A percentile compares a stretch with the other conserved stretches of the same genome.
Conservation (phyloP, 1,140 invertebrate genomes). For the Rhagoletis pomonella region DNA sequence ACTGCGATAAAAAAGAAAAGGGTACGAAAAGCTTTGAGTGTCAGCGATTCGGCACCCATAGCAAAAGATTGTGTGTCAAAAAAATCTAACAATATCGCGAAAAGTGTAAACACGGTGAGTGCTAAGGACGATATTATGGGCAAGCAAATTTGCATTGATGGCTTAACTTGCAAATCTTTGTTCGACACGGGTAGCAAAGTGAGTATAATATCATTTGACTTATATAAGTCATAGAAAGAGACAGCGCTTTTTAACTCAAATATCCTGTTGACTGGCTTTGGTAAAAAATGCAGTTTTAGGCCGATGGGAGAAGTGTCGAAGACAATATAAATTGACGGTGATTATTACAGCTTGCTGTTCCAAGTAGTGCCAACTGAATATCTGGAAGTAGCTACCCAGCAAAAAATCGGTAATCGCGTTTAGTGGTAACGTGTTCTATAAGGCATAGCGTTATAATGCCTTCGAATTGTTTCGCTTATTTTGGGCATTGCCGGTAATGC, state of each 20-base stretch:
- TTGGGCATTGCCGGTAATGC: no score
- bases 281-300: constrained; percentile 7
- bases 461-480: no score
- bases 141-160: no score
- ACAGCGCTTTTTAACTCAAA: not conserved
- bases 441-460: no score
- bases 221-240: not conserved
- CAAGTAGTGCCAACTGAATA: not conserved
- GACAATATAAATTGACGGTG: constrained; percentile 6
- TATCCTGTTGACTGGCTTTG: not conserved
- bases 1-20: constrained; percentile 43
- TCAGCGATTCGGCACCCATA: not conserved
- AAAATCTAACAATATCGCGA: not conserved
- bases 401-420: no score
- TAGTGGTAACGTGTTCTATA: no score
- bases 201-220: not conserved
- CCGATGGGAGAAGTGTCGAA: not conserved
- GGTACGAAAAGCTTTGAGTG: constrained; percentile 44
- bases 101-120: not conserved
- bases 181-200: not conserved
- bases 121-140: not conserved
- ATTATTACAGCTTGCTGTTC: constrained; percentile 9
- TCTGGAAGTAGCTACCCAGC: not conserved
- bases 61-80: constrained; percentile 11
- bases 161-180: not conserved